phyloP scores from a whole-genome alignment of 1,140 invertebrate genomes.

The Apis cerana region DNA sequence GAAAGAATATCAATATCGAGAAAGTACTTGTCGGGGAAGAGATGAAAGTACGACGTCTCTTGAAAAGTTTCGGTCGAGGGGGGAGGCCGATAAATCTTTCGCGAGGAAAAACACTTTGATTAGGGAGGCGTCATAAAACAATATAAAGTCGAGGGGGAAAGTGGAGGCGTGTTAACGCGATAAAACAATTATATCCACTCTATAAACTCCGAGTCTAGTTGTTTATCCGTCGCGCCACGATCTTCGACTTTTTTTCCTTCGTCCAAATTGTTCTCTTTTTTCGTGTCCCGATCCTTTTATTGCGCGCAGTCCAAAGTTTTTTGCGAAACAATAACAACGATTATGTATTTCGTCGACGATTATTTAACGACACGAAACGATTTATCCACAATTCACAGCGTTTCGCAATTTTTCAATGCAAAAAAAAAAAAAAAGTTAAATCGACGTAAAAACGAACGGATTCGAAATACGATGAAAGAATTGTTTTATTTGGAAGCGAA shows the following conservation, averaged over 20 bases:
- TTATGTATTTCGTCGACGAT: no score
- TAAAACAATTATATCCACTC: neutral
- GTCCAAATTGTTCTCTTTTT: neutral
- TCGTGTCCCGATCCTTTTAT: no score
- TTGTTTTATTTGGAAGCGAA: neutral
- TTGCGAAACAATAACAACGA: no score
- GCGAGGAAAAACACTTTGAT: constrained; percentile 18
- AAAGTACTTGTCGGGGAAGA: constrained; percentile 27
- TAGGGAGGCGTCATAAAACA: constrained; percentile 13
- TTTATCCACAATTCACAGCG: no score
- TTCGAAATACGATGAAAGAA: no score
- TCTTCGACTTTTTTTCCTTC: neutral
- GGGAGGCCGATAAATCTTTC: constrained; percentile 26
- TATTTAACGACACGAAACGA: no score
- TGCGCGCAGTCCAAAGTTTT: no score
- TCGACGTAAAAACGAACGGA: no score
- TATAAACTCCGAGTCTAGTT: neutral
- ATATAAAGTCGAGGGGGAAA: neutral
- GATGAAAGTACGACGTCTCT: constrained; percentile 12
- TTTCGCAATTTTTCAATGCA: no score
- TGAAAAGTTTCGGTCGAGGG: constrained; percentile 9
- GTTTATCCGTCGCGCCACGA: neutral
- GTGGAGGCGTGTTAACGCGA: neutral
- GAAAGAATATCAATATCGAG: constrained; percentile 43
- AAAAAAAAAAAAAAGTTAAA: no score